Base-by-base conservation (phyloP, 2,113 vertebrate genomes). In the Pseudolaguvia tuberculata region DNA sequence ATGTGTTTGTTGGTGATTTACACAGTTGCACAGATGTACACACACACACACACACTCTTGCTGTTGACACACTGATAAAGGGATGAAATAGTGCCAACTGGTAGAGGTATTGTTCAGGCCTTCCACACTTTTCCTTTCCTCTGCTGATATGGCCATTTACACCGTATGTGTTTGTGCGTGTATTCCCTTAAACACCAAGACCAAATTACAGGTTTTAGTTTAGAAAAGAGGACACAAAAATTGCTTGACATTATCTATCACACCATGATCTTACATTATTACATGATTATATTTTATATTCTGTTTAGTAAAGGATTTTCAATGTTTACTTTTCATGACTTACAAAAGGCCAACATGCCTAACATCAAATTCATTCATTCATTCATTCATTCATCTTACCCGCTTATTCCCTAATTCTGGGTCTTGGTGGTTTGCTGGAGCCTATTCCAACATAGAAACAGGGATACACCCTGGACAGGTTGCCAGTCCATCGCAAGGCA, bases 1-100 rank as follows among this genome's bases (percentile, higher is more conserved):
- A 80, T 83, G 78, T 56, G 78, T 76, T 72, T 79, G 78, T 73
- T 69, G 59, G 75, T 42, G 17, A 72, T 51, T 12, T 58, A 42
- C 47, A 65, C 23, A 29, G 57, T 59, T 47, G 51, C 35, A 78
- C 58, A 53, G 53, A 70, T 23, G 47, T n/a, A 76, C 70, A 67
- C 79, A 27, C 42, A 76, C 70, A 67, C 79, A 27, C 42, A 67
- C 15, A 56, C 68, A 59, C 78, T 47, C 52, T 63, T 48, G 71
- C 48, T 59, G 67, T 77, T 77, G 74, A 82, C 78, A 75, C 45
- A 53, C 70, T 72, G 62, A 75, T 69, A 63, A 42, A 42, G 55
- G 47, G 75, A 47, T 17, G 27, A 55, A 62, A 61, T 69, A 67
- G 59, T 56, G 74, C 63, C 77, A 77, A 70, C 52, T 82, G 80